Conservation (phyloP, 1,140 invertebrate species). For the Solenopsis invicta region DNA sequence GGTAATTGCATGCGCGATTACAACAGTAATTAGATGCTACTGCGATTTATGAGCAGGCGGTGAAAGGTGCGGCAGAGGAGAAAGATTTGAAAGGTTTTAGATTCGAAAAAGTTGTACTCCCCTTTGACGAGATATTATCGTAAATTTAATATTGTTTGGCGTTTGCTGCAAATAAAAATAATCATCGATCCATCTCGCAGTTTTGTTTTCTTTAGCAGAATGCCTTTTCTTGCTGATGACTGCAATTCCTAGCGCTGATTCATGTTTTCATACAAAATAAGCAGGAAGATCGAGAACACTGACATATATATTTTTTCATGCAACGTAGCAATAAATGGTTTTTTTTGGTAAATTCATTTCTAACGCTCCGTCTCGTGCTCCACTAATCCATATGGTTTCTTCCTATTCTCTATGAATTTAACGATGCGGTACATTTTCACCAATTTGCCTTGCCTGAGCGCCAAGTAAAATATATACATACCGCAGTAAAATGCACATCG, state of each 20-base stretch:
- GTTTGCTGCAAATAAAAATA: not conserved
- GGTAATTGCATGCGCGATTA: not conserved
- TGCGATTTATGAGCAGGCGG: not conserved
- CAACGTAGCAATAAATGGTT: conserved; percentile 1
- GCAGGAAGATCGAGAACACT: not conserved
- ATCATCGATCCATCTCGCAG: not conserved
- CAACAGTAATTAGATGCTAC: not conserved
- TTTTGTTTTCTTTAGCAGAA: not conserved
- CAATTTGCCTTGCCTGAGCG: not conserved
- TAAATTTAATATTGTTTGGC: not conserved
- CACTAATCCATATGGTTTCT: conserved; percentile 59
- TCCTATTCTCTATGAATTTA: conserved; percentile 38
- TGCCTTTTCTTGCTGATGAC: not conserved
- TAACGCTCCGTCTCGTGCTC: not conserved
- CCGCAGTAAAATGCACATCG: no score
- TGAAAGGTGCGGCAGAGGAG: not conserved
- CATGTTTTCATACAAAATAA: not conserved
- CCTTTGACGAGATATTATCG: not conserved
- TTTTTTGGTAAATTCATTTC: conserved; percentile 32
- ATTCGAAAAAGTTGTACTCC: conserved; percentile 19
- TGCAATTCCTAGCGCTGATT: not conserved
- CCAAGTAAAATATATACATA: not conserved
- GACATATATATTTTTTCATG: not conserved
- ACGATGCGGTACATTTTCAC: conserved; percentile 27
- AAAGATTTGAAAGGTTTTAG: conserved; percentile 15